These are phyloP conservation scores for Charanyca ferruginea DNA, from an alignment of 2,888 invertebrate species.

Conservation along the genomic window DNA sequence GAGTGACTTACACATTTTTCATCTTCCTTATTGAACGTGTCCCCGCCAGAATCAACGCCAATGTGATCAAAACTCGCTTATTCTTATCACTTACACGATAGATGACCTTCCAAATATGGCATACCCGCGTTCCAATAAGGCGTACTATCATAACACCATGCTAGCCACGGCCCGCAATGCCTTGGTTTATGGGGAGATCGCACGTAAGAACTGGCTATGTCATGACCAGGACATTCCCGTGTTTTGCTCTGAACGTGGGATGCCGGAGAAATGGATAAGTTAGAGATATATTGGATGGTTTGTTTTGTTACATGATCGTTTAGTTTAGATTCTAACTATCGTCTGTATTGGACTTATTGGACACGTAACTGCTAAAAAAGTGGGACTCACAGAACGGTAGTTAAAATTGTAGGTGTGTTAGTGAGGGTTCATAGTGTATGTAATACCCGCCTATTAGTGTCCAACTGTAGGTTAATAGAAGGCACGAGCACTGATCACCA, in stretches of 20 bases:
- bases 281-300: conserved; percentile 22
- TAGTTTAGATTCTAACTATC: conserved; percentile 5
- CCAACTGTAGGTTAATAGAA: too few relatives aligned
- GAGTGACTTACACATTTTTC: too few relatives aligned
- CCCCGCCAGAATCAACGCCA: background rate
- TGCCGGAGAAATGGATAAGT: conserved; percentile 33
- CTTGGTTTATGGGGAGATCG: conserved; percentile 61
- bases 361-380: too few relatives aligned
- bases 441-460: too few relatives aligned
- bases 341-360: too few relatives aligned
- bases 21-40: background rate
- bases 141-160: conserved; percentile 73
- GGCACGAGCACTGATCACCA: too few relatives aligned
- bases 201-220: conserved; percentile 65
- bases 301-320: conserved; percentile 29
- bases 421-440: too few relatives aligned
- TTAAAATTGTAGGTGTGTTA: too few relatives aligned
- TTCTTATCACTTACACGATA: conserved; percentile 44
- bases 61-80: conserved; percentile 27
- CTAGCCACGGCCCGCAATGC: conserved; percentile 54
- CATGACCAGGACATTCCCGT: conserved; percentile 38
- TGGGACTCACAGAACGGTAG: too few relatives aligned
- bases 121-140: conserved; percentile 68
- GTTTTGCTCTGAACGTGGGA: conserved; percentile 50
- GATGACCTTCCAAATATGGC: conserved; percentile 57